Evolutionary conservation across 2,797 vertebrate genomes (phyloP), one percentile per base, ranked within the genome.

Genomic region (Echiichthys vipera): DNA sequence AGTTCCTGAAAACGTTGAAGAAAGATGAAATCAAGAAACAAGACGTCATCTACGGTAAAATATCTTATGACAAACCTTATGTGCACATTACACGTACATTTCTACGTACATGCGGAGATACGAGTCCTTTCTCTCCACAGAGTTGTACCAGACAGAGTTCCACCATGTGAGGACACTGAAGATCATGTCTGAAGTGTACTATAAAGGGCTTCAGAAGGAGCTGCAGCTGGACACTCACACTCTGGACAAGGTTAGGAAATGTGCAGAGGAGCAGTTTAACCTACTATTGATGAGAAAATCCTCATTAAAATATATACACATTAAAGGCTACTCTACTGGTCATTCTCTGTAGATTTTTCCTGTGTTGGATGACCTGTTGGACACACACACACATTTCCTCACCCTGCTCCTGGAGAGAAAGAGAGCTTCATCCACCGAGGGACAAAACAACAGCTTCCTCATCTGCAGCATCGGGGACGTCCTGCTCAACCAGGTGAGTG

Each of bases 121-220:
- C 42, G 17, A 30, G 32, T 37, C 5, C 4, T 53, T 5, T 71
- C 49, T 61, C 22, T 73, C 0, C 27, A 0, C 88, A 98, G 97
- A 98, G 85, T 55, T 98, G 42, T 96, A 97, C 92, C 97, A 98
- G 91, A 98, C 97, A 0, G 97, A 98, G 93, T 95, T 97, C 89
- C 97, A 98, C 81, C 97, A 98, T 1, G 81, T 98, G 55, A 95
- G 96, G 64, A 98, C 96, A 0, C 91, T 98, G 84, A 96, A 95
- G 88, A 98, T 98, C 88, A 98, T 98, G 97, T 95, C 92, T 0
- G 96, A 98, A 0, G 96, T 98, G 3, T 98, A 98, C 88, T 95
- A 95, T 10, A 95, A 96, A 68, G 96, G 96, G 1, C 95, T 98
- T 88, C 51, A 94, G 70, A 94, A 94, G 6, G 97, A 98, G 3